Evolutionary conservation across 1,140 invertebrate genomes (phyloP).

Genomic region (Thaumetopoea pityocampa): DNA sequence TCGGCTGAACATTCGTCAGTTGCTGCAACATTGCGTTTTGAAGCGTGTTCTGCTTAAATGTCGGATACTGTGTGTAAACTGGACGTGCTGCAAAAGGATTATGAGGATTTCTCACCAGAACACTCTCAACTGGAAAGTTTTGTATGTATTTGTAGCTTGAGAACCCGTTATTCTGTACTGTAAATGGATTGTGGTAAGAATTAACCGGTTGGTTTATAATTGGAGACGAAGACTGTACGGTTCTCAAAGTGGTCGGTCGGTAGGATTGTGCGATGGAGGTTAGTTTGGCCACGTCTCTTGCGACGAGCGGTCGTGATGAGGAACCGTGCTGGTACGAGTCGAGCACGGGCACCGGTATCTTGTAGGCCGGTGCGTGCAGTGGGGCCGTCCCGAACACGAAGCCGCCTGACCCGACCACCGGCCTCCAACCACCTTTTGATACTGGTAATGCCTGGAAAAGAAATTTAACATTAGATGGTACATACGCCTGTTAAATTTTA

Average conservation of each 20-base stretch:
- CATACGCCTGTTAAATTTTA: too few species aligned
- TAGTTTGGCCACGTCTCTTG: slow-evolving; percentile 64
- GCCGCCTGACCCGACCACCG: slow-evolving; percentile 58
- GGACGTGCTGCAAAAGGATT: slow-evolving; percentile 49
- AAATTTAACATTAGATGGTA: too few species aligned
- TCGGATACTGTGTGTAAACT: slow-evolving; percentile 42
- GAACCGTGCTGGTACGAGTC: slow-evolving; percentile 56
- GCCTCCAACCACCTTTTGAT: slow-evolving; percentile 71
- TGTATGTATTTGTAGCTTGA: slow-evolving; percentile 60
- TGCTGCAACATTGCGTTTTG: slow-evolving; percentile 52
- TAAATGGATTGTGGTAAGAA: slow-evolving; percentile 66
- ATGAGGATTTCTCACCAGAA: slow-evolving; percentile 50
- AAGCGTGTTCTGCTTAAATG: slow-evolving; percentile 39
- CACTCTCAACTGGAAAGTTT: slow-evolving; percentile 50
- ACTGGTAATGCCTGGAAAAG: slow-evolving; percentile 53
- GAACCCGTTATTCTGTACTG: slow-evolving; percentile 44
- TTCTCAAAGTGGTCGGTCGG: slow-evolving; percentile 56
- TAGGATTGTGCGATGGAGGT: slow-evolving; percentile 68
- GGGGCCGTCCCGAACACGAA: slow-evolving; percentile 44
- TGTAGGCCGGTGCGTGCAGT: slow-evolving; percentile 51
- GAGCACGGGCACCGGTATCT: slow-evolving; percentile 37
- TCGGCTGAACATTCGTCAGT: slow-evolving; percentile 52
- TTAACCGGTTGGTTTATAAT: slow-evolving; percentile 62
- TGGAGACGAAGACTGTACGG: slow-evolving; percentile 35
- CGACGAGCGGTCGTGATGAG: slow-evolving; percentile 56